phyloP scores from a whole-genome alignment of 2,888 invertebrate species.

The Oligia latruncula region DNA sequence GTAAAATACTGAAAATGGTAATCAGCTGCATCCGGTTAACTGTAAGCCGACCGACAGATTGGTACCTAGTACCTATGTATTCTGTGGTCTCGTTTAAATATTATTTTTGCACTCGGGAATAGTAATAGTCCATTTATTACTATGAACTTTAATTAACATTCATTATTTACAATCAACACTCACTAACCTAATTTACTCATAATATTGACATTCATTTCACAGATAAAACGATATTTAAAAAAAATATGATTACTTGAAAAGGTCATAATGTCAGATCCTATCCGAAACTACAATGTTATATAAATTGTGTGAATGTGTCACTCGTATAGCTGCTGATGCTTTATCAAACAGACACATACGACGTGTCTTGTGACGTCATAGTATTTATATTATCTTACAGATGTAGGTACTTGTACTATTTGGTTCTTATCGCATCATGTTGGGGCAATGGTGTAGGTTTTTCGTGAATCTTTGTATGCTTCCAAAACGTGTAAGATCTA shows the following conservation, averaged over 20 bases:
- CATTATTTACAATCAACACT: slow-evolving; percentile 4
- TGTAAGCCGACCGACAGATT: background rate
- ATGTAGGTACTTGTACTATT: slow-evolving; percentile 23
- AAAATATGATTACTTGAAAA: slow-evolving; percentile 35
- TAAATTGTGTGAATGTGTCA: slow-evolving; percentile 35
- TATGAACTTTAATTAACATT: background rate
- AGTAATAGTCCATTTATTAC: too few species aligned
- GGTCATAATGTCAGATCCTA: slow-evolving; percentile 22
- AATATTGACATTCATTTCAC: slow-evolving; percentile 26
- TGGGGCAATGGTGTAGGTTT: slow-evolving; percentile 40
- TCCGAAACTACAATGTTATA: slow-evolving; percentile 12
- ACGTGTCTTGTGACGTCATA: slow-evolving; percentile 32
- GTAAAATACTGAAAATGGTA: background rate
- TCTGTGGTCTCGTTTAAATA: background rate
- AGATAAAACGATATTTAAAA: slow-evolving; percentile 15
- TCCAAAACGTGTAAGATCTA: background rate
- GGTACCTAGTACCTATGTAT: too few species aligned
- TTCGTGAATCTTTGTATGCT: background rate
- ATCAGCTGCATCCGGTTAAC: background rate
- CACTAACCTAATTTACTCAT: slow-evolving; percentile 19
- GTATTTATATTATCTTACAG: background rate
- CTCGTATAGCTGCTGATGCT: slow-evolving; percentile 30
- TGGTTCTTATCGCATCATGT: slow-evolving; percentile 21
- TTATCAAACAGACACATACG: slow-evolving; percentile 12
- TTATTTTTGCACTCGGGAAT: background rate